Percentiles rank a stretch among this genome's conserved stretches.
These are phyloP conservation scores for Crotalus tigris DNA, from an alignment of 2,113 vertebrate species.

Conservation along the genomic window DNA sequence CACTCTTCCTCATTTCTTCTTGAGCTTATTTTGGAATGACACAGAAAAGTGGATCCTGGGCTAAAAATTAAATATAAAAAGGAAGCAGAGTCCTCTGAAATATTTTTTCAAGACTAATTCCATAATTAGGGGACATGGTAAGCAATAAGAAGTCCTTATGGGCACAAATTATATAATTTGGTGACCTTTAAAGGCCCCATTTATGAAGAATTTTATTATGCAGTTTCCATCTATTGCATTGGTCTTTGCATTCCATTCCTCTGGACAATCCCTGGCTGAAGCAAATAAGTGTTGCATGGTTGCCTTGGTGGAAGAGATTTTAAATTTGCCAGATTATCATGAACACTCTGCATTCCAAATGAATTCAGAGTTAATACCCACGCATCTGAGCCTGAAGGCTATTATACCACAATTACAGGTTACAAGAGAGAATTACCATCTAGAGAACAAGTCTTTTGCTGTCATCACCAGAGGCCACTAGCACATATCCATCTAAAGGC, in stretches of 20 bases:
- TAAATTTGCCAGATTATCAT: not conserved
- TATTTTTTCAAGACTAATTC: not conserved
- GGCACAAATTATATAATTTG: not conserved
- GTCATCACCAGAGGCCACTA: not conserved
- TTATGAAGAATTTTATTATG: not conserved
- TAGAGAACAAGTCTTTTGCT: not conserved
- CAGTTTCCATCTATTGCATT: not conserved
- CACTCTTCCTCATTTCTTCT: too few relatives aligned
- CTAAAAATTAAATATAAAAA: not conserved
- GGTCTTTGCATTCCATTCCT: not conserved
- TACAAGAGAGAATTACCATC: slow-evolving; percentile 27
- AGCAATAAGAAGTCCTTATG: not conserved
- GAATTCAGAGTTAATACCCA: slow-evolving; percentile 34
- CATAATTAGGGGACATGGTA: not conserved
- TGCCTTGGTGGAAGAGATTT: not conserved
- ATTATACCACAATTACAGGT: slow-evolving; percentile 40
- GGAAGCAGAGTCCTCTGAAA: not conserved
- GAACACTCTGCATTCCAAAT: slow-evolving; percentile 8
- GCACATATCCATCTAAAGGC: not conserved
- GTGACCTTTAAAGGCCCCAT: not conserved
- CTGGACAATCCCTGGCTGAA: not conserved
- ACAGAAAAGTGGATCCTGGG: too few relatives aligned
- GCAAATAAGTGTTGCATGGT: not conserved
- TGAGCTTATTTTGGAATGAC: not conserved
- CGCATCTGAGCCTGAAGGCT: slow-evolving; percentile 45